A percentile compares a stretch with the other conserved stretches of the same genome.
Evolutionary conservation across 2,888 invertebrate species (phyloP).

Genomic region (Chelonus formosanus): DNA sequence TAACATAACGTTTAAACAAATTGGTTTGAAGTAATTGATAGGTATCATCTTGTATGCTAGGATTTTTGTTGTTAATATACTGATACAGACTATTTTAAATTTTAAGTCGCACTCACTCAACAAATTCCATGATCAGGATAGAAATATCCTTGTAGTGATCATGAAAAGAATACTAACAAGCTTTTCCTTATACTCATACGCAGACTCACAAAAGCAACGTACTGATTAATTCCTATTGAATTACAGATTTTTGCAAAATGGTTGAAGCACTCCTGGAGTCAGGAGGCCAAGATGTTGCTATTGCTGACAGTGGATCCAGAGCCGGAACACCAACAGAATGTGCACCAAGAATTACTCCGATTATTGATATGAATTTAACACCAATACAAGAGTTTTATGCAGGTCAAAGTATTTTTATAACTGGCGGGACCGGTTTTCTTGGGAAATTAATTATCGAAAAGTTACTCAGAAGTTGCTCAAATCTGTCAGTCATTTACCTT

Average conservation of each 20-base stretch:
- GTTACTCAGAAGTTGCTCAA: conserved; percentile 72
- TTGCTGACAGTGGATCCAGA: conserved; percentile 52
- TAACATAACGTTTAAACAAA: too few relatives aligned
- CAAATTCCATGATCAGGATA: conserved; percentile 17
- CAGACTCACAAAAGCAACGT: too few relatives aligned
- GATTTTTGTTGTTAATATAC: neutral
- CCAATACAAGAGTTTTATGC: conserved; percentile 67
- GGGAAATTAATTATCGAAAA: conserved; percentile 78
- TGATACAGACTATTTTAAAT: conserved; percentile 4
- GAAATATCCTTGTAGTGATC: neutral
- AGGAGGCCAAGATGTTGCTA: conserved; percentile 58
- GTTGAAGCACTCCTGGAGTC: conserved; percentile 61
- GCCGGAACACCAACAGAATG: conserved; percentile 51
- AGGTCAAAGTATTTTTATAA: conserved; percentile 69
- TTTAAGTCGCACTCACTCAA: neutral
- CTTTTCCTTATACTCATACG: conserved; percentile 3
- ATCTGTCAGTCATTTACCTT: conserved; percentile 70
- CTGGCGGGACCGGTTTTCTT: conserved; percentile 75
- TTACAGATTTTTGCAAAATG: conserved; percentile 46
- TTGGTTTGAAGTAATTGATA: too few relatives aligned
- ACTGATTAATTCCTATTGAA: too few relatives aligned
- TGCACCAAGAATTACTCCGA: conserved; percentile 41
- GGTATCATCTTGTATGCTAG: too few relatives aligned
- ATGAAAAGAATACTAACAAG: neutral
- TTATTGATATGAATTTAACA: conserved; percentile 46